Evolutionary conservation across 1,140 invertebrate genomes (phyloP).

Genomic region (Plectus sambesii): DNA sequence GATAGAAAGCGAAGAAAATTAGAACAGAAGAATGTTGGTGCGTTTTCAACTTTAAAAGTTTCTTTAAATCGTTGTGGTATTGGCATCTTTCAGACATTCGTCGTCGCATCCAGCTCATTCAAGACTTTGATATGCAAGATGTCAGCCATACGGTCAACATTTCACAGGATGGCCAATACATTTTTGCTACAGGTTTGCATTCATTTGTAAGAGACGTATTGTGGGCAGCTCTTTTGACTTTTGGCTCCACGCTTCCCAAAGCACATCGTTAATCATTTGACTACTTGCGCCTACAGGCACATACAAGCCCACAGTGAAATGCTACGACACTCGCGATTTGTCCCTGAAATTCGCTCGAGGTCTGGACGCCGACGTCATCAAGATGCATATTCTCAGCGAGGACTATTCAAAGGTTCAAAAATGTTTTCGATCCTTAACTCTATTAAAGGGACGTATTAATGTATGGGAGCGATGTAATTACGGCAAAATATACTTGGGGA

Average conservation of each 20-base stretch:
- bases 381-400: slow-evolving; percentile 57
- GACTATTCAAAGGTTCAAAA: slow-evolving; percentile 50
- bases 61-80: too few species aligned
- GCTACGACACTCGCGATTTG: slow-evolving; percentile 87
- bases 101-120: slow-evolving; percentile 82
- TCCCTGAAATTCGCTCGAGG: slow-evolving; percentile 97
- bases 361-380: slow-evolving; percentile 75
- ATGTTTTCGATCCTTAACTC: slow-evolving; percentile 4
- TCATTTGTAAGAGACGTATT: too few species aligned
- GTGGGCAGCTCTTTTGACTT: too few species aligned
- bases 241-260: slow-evolving; percentile 3
- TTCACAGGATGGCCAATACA: slow-evolving; percentile 81
- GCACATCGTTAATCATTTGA: slow-evolving; percentile 22
- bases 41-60: too few species aligned
- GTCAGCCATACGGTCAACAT: slow-evolving; percentile 71
- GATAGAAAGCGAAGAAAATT: slow-evolving; percentile 72
- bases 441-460: too few species aligned
- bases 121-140: slow-evolving; percentile 95
- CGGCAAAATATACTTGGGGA: too few species aligned
- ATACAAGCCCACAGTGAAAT: slow-evolving; percentile 89
- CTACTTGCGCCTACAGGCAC: slow-evolving; percentile 65
- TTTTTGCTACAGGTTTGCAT: slow-evolving; percentile 61
- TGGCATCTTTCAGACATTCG: too few species aligned
- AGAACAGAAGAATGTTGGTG: slow-evolving; percentile 80
- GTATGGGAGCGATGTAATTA: too few species aligned